Base-by-base conservation (phyloP, 1,140 invertebrate genomes). In the Hycleus phaleratus region DNA sequence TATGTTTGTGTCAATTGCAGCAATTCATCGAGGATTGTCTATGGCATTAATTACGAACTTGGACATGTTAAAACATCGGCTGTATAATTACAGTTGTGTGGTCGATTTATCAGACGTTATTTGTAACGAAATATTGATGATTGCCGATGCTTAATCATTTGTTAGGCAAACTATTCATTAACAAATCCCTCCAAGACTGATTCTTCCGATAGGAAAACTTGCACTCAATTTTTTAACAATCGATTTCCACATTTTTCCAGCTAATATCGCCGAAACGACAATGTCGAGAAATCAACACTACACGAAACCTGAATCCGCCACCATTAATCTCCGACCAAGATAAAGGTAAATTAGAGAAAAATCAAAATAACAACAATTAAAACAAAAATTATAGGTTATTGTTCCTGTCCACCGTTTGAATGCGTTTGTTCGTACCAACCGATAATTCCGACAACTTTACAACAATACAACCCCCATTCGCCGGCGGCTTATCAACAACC, bases 371-470 rank as follows among this genome's bases (percentile, higher is more conserved):
- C 9, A 42, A 42, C 9, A 10, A 42, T n/a, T 42, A 42, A 42
- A 42, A 42, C 40, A 47, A 51, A 2, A 32, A 32, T 75, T 77
- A 3, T 65, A 82, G 81, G 77, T 49, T 82, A 79, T 58, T 85
- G 83, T 65, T 84, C 82, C 24, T 85, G 82, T 68, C 77, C 82
- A 1, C 82, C 82, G 0, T 85, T 84, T 65, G 82, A 85, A 61
- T 85, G 82, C 56, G 73, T 82, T 25, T 83, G 82, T 62, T 70
- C 64, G 4, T 66, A 76, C 45, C 72, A 77, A 46, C 48, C 72
- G 64, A 38, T 73, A 69, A 45, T 64, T 24, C 26, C 61, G n/a
- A 59, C 58, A 55, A 56, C 49, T n/a, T 50, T 63, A 1, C 67
- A 66, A 49, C 68, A 69, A 18, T 69, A 65, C 52, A 38, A 53